phyloP scores from a whole-genome alignment of 1,140 invertebrate genomes.

The Drosophila pachea region DNA sequence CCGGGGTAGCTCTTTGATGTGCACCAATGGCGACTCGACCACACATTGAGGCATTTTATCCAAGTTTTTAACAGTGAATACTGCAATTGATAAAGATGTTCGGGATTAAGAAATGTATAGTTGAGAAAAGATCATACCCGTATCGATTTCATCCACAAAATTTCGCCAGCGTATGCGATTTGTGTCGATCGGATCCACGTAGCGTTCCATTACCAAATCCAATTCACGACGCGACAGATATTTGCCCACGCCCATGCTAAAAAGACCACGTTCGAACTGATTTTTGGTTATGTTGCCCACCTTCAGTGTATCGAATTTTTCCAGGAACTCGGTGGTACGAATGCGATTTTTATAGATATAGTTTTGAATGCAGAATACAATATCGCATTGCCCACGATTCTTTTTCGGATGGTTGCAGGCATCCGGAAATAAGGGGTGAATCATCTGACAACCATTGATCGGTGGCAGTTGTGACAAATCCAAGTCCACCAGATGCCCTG shows the following conservation, averaged over 20 bases:
- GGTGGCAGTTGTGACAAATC: conserved; percentile 83
- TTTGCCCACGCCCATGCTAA: conserved; percentile 82
- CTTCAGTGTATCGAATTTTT: conserved; percentile 82
- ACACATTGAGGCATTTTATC: conserved; percentile 82
- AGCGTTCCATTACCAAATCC: conserved; percentile 81
- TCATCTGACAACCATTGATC: conserved; percentile 79
- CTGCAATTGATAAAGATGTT: conserved; percentile 64
- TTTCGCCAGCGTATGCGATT: conserved; percentile 83
- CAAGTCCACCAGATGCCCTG: conserved; percentile 83
- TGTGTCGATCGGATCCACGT: conserved; percentile 83
- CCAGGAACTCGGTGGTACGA: conserved; percentile 83
- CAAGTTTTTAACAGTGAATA: conserved; percentile 84
- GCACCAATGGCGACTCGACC: conserved; percentile 78
- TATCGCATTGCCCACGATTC: conserved; percentile 63
- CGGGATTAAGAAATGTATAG: neutral
- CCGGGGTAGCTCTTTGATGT: conserved; percentile 79
- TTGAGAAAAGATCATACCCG: conserved; percentile 78
- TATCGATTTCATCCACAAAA: conserved; percentile 86
- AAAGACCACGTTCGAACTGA: conserved; percentile 84
- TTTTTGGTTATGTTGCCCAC: conserved; percentile 82
- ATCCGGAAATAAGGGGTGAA: conserved; percentile 61
- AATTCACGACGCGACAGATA: conserved; percentile 82
- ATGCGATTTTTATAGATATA: conserved; percentile 82
- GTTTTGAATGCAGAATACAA: conserved; percentile 67
- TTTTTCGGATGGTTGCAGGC: conserved; percentile 60